Conservation (phyloP, 1,140 invertebrate species). For the Zaprionus davidi region DNA sequence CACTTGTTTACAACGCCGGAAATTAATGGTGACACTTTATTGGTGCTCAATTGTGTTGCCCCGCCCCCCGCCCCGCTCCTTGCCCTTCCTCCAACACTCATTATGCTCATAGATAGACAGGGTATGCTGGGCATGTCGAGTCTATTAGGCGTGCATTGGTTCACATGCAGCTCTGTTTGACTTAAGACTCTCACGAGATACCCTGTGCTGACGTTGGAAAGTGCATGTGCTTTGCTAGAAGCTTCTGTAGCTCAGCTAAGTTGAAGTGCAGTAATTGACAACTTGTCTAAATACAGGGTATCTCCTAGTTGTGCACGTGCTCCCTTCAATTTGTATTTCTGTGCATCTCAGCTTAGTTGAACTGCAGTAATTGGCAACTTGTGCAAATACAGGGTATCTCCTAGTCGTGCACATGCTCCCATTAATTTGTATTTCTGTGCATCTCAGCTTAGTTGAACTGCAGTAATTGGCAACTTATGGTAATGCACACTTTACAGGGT, state of each 20-base stretch:
- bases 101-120: slow-evolving; percentile 7
- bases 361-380: too few species aligned
- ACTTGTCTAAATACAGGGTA: neutral
- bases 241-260: neutral
- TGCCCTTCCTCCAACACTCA: neutral
- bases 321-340: too few species aligned
- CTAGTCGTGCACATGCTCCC: too few species aligned
- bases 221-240: neutral
- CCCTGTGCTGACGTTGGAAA: neutral
- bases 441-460: neutral
- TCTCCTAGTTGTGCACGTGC: neutral
- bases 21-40: slow-evolving; percentile 51
- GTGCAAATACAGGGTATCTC: neutral
- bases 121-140: neutral
- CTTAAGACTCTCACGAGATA: neutral
- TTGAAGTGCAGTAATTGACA: too few species aligned
- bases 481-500: neutral
- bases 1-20: slow-evolving; percentile 38
- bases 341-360: too few species aligned
- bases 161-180: neutral
- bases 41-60: slow-evolving; percentile 32
- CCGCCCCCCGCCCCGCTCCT: too few species aligned
- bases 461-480: neutral
- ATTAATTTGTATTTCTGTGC: neutral
- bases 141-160: neutral